These are phyloP conservation scores for Muntiacus reevesi DNA, from an alignment of 2,113 vertebrate genomes.

Conservation along the genomic window DNA sequence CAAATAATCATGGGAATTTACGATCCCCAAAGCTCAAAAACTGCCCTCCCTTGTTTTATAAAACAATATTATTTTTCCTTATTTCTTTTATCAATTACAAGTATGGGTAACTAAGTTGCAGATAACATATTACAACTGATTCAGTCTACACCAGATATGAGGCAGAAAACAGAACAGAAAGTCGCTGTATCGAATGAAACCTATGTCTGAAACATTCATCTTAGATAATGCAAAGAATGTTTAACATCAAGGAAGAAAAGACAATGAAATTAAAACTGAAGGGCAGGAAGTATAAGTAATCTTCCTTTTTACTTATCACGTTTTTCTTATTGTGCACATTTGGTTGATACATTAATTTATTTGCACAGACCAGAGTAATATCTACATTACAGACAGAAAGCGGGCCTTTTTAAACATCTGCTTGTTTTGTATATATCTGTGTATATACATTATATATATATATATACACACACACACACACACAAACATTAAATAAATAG, in stretches of 20 bases:
- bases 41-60: not conserved
- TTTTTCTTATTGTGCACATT: not conserved
- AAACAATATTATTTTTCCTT: not conserved
- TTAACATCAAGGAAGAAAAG: not conserved
- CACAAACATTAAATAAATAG: not conserved
- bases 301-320: not conserved
- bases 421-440: not conserved
- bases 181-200: not conserved
- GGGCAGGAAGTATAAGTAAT: not conserved
- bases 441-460: not conserved
- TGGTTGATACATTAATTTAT: not conserved
- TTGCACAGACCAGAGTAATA: not conserved
- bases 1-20: conserved; percentile 7
- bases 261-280: not conserved
- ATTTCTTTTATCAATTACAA: not conserved
- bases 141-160: not conserved
- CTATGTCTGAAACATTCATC: not conserved
- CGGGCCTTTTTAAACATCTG: not conserved
- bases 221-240: not conserved
- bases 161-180: not conserved
- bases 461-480: not conserved
- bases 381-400: not conserved
- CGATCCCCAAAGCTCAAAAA: not conserved
- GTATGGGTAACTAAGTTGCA: not conserved
- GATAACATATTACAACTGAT: not conserved